Percentiles rank a stretch among this genome's conserved stretches.
These are phyloP conservation scores for Rhadina sibilatrix DNA, from an alignment of 2,113 vertebrate genomes.

Conservation along the genomic window DNA sequence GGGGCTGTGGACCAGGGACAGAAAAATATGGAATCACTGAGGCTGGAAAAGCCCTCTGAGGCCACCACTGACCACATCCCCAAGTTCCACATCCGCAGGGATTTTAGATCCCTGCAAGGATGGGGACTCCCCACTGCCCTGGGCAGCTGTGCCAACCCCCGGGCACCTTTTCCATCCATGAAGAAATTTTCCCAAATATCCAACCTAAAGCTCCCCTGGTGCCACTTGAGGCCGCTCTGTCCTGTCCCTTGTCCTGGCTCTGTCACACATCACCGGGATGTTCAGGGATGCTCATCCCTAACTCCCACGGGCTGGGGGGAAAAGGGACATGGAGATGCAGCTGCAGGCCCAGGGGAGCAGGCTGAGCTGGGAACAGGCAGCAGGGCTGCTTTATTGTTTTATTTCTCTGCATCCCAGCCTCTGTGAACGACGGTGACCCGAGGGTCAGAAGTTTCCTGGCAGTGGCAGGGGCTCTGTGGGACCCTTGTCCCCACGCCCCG, in stretches of 20 bases:
- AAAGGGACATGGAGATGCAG: background rate
- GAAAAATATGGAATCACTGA: background rate
- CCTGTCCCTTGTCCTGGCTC: background rate
- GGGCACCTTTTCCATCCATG: background rate
- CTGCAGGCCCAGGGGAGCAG: background rate
- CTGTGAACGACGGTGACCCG: background rate
- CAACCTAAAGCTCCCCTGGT: background rate
- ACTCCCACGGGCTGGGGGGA: rapidly evolving
- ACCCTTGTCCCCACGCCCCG: background rate
- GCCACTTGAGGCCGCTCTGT: background rate
- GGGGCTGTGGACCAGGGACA: rapidly evolving
- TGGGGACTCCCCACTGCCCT: too few relatives aligned
- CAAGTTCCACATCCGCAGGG: background rate
- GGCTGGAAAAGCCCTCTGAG: background rate
- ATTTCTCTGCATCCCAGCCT: background rate
- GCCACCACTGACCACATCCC: background rate
- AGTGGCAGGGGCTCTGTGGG: background rate
- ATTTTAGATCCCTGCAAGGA: background rate
- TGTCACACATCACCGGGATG: background rate
- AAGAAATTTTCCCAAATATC: background rate
- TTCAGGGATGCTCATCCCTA: background rate
- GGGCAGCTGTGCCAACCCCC: background rate
- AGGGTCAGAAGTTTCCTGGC: slow-evolving; percentile 8
- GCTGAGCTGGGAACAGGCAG: background rate
- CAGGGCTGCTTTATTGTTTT: background rate